These are phyloP conservation scores for Campopleginae sp. DNA, from an alignment of 2,888 invertebrate species.

Conservation along the genomic window DNA sequence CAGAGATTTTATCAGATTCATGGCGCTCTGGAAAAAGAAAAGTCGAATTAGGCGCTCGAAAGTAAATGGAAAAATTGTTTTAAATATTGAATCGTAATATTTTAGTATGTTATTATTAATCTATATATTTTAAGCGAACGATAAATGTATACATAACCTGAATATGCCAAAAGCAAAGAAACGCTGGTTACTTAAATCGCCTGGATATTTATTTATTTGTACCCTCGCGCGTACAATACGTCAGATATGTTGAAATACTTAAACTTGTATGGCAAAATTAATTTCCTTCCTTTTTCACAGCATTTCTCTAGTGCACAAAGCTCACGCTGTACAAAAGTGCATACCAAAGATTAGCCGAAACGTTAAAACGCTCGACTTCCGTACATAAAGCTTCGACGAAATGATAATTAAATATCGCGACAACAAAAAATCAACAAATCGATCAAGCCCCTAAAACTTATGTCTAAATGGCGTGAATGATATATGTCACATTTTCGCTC, in stretches of 20 bases:
- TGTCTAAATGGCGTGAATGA: constrained; percentile 63
- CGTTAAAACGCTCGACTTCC: constrained; percentile 12
- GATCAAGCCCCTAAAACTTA: constrained; percentile 38
- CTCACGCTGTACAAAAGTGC: constrained; percentile 26
- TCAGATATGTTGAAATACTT: constrained; percentile 59
- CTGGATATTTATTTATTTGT: constrained; percentile 52
- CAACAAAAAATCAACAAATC: constrained; percentile 17
- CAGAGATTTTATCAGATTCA: constrained; percentile 46
- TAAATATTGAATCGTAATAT: constrained; percentile 37
- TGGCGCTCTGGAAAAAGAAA: constrained; percentile 39
- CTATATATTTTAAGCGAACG: constrained; percentile 39
- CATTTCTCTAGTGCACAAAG: constrained; percentile 19
- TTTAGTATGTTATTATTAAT: constrained; percentile 37
- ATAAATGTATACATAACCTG: constrained; percentile 23
- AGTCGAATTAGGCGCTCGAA: neutral
- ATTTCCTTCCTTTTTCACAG: constrained; percentile 16
- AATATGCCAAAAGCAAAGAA: constrained; percentile 37
- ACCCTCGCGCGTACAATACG: constrained; percentile 46
- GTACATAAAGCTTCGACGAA: constrained; percentile 15
- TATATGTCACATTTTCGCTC: constrained; percentile 49
- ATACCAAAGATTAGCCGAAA: constrained; percentile 30
- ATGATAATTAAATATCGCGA: neutral
- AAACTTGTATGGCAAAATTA: constrained; percentile 53
- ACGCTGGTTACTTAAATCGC: constrained; percentile 35
- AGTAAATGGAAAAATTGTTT: neutral